Evolutionary conservation across 2,797 vertebrate species (phyloP), one percentile per base, ranked within the genome.

Genomic region (Schizopygopsis pylzovi): DNA sequence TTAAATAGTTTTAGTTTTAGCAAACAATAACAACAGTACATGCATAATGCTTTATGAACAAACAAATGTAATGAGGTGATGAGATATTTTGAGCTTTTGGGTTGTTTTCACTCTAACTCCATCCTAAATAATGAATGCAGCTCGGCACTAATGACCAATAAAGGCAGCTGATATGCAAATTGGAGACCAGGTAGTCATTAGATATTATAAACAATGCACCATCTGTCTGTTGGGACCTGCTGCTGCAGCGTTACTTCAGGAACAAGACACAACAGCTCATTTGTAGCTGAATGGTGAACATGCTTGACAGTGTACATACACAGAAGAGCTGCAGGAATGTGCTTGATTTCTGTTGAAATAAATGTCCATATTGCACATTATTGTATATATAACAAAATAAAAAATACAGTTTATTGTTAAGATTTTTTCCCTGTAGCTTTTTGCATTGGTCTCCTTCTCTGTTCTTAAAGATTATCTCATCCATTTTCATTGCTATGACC

Each of bases 101-200:
- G 4, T 43, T 11, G 39, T 41, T 12, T 71, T 43, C 68, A 41
- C 20, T 71, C 22, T 43, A 71, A 43, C 68, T n/a, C 68, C 39
- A 41, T 71, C 20, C 39, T 71, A 5, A 71, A 71, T 71, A 43
- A 71, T 71, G 68, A 71, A 71, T 43, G 39, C 39, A 7, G 59
- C 78, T 67, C 79, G 37, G 79, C 61, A 22, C 79, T 67, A 80
- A 80, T 67, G 43, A 80, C 16, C 43, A 63, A 43, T 79, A 79
- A 79, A 65, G 59, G 9, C 39, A 79, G 43, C 78, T 79, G 41
- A 43, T 47, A 65, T 47, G 41, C 43, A 80, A 67, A 67, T 45
- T 80, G 43, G 25, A 28, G 61, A 67, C 20, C 25, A 80, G 25
- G 43, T 80, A 67, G 39, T 79, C 78, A 65, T 79, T 20, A 79